Evolutionary conservation across 2,797 vertebrate species (phyloP), one percentile per base, ranked within the genome.

Genomic region (Scyliorhinus canicula): DNA sequence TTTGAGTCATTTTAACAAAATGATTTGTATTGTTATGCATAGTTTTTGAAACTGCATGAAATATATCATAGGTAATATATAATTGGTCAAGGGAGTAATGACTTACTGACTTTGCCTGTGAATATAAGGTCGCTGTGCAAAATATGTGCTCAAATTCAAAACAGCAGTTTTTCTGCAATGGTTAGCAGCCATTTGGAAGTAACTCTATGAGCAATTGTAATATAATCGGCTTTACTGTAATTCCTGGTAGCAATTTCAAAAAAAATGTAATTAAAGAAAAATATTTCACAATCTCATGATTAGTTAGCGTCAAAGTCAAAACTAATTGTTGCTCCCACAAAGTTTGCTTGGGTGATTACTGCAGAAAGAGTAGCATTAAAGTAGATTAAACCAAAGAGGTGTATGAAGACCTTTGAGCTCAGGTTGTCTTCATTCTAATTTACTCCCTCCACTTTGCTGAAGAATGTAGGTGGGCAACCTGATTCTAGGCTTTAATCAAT

Each of bases 211-310:
- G 79, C 60, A 91, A 69, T n/a, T 74, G 31, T 55, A 21, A 94
- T 55, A 8, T n/a, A 16, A 74, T 94, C 28, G 31, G 12, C 12
- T 74, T 74, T 55, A 69, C 67, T 74, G 47, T 55, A 94, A 90
- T 90, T 31, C 55, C 55, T 90, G 55, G n/a, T 60, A 88, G 50
- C 31, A 50, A 52, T 67, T 94, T 94, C 91, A 93, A 67, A 40
- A 93, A 50, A 40, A 24, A 67, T 63, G 63, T 94, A 74, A 71
- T 94, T 74, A 94, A 74, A 94, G 44, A 47, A 52, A 94, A 94
- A 94, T 6, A 4, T 60, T 60, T 90, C 55, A 1, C 86, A 90
- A 90, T 94, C 67, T 47, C 71, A 52, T 94, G 69, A 94, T 74
- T 94, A 69, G 47, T 74, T 94, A 35, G 24, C 31, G 14, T 69